Conservation (phyloP, 2,113 vertebrate species). For the Dasyprocta punctata region DNA sequence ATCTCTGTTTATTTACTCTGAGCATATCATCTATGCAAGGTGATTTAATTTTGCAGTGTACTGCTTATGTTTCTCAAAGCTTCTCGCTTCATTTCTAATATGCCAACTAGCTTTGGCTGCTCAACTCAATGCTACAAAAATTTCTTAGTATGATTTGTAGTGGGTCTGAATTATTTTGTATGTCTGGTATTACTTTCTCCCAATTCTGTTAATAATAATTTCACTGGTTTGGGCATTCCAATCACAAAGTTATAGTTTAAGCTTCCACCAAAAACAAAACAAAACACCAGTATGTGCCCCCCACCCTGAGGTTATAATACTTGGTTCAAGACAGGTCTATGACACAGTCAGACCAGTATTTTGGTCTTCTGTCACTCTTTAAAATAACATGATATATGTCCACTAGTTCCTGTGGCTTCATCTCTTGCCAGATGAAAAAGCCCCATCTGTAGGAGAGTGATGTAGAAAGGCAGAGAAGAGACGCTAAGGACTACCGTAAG, state of each 20-base stretch:
- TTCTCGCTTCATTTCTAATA: background rate
- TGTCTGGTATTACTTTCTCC: background rate
- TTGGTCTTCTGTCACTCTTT: background rate
- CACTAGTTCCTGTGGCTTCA: background rate
- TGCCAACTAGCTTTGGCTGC: background rate
- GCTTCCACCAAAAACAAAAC: background rate
- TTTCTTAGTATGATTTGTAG: background rate
- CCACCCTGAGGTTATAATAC: background rate
- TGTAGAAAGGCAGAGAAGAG: background rate
- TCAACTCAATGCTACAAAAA: background rate
- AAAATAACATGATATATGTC: background rate
- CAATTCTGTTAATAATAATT: background rate
- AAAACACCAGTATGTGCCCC: background rate
- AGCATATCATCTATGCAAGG: constrained; percentile 9
- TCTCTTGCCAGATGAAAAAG: background rate
- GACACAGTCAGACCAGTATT: background rate
- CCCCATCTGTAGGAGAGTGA: background rate
- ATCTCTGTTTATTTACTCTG: background rate
- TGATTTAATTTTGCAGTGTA: constrained; percentile 23
- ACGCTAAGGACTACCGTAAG: background rate
- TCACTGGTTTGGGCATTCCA: background rate
- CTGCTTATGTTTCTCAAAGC: background rate
- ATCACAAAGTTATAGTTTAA: background rate
- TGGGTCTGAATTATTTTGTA: background rate
- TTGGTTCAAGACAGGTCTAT: background rate